phyloP scores from a whole-genome alignment of 1,140 invertebrate species.

The Drosophila auraria region DNA sequence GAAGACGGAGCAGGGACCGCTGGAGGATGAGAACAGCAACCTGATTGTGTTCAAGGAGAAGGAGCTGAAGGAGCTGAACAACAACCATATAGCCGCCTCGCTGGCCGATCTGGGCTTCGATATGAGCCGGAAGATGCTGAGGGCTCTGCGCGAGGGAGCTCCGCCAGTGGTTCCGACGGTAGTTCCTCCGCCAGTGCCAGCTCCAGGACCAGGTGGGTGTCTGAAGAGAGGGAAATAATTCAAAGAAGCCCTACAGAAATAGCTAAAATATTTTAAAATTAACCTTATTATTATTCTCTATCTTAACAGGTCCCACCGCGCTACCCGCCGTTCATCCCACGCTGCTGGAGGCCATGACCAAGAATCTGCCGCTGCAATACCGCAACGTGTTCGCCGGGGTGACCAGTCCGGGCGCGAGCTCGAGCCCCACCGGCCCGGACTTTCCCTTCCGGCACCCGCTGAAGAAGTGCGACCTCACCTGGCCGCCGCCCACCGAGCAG shows the following conservation, averaged over 20 bases:
- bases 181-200: slow-evolving; percentile 8
- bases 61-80: slow-evolving; percentile 73
- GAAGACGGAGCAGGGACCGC: slow-evolving; percentile 36
- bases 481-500: slow-evolving; percentile 55
- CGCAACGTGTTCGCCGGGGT: slow-evolving; percentile 83
- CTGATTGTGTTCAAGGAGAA: slow-evolving; percentile 70
- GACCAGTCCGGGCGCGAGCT: slow-evolving; percentile 31
- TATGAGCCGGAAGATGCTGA: slow-evolving; percentile 73
- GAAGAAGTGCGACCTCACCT: slow-evolving; percentile 61
- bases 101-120: slow-evolving; percentile 72
- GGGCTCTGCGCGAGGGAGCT: slow-evolving; percentile 62
- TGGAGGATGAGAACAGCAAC: slow-evolving; percentile 73
- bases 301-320: slow-evolving; percentile 41
- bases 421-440: slow-evolving; percentile 77
- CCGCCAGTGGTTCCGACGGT: slow-evolving; percentile 49
- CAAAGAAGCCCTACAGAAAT: not conserved
- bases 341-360: slow-evolving; percentile 90
- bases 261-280: not conserved
- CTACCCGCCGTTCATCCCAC: slow-evolving; percentile 89
- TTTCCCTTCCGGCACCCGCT: slow-evolving; percentile 85
- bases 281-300: not conserved
- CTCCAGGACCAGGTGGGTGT: slow-evolving; percentile 4
- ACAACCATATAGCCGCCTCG: slow-evolving; percentile 74
- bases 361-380: slow-evolving; percentile 86
- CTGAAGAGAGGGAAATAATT: not conserved